A percentile compares a stretch with the other conserved stretches of the same genome.
phyloP scores from a whole-genome alignment of 2,888 invertebrate species.

The Dendrolimus houi region DNA sequence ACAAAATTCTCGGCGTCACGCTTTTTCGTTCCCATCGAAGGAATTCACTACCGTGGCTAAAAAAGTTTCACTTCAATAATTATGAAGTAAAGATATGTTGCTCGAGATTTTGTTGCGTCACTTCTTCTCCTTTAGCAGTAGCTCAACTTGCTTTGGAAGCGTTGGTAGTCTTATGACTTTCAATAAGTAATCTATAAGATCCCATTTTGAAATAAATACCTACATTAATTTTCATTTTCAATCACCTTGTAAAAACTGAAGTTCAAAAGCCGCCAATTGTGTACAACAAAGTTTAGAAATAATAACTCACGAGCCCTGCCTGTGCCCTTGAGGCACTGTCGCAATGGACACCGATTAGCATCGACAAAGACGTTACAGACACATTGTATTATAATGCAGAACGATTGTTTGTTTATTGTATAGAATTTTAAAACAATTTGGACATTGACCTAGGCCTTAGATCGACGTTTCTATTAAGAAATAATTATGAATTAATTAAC shows the following conservation, averaged over 20 bases:
- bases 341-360: not conserved
- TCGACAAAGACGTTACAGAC: conserved; percentile 1
- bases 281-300: not conserved
- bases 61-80: too few species aligned
- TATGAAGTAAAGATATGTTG: too few species aligned
- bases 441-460: not conserved
- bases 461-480: not conserved
- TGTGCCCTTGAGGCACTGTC: not conserved
- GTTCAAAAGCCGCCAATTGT: not conserved
- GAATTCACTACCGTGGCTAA: too few species aligned
- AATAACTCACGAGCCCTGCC: not conserved
- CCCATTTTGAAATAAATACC: too few species aligned
- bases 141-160: too few species aligned
- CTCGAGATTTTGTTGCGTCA: too few species aligned
- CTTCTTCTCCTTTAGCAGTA: too few species aligned
- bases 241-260: not conserved
- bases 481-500: not conserved
- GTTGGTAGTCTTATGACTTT: too few species aligned
- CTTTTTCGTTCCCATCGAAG: too few species aligned
- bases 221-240: too few species aligned
- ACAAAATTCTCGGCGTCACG: too few species aligned
- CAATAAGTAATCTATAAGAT: too few species aligned
- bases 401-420: conserved; percentile 6
- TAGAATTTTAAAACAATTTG: not conserved
- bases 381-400: conserved; percentile 12